Base-by-base conservation (phyloP, 2,888 invertebrate genomes). In the Lypha dubia region DNA sequence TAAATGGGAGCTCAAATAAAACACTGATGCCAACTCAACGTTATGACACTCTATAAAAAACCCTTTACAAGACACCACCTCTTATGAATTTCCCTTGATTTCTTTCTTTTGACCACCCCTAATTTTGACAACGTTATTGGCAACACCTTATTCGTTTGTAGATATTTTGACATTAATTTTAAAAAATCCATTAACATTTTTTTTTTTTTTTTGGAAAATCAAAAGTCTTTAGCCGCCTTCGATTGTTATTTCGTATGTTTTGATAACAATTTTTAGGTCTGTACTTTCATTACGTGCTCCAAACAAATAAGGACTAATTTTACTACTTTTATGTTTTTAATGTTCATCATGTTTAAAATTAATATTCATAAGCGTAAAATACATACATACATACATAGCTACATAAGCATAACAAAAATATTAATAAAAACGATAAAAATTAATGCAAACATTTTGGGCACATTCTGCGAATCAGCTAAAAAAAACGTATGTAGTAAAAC, bases 251-350 rank as follows among this genome's bases (percentile, higher is more conserved):
- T 58, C 49, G 5, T 17, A 49, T 77, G 49, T 68, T 68, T 51
- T 51, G 17, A 1, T 17, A 17, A 41, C 35, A 49, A 13, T 24
- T 70, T 74, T 63, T 49, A 35, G 74, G 13, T 5, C 7, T 32
- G 44, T 49, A 63, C 73, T 53, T 68, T 74, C 46, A 53, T 73
- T 84, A 80, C 80, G 84, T 84, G 84, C 46, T 44, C 0, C 1
- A 17, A n/a, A 7, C 76, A 53, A 53, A 84, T 35, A 84, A 67
- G 68, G 75, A 20, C 32, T 60, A 79, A 76, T 80, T 76, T 80
- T 13, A 70, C 56, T 28, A 56, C 44, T 70, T 49, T 73, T 67
- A 51, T 46, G 8, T 20, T n/a, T 44, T 8, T 7, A 22, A 53
- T 17, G 0, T 11, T 24, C 41, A 41, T 17, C 24, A 24, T 9